A percentile compares a stretch with the other conserved stretches of the same genome.
These are phyloP conservation scores for Etheostoma nigrum DNA, from an alignment of 2,797 vertebrate species.

Conservation along the genomic window DNA sequence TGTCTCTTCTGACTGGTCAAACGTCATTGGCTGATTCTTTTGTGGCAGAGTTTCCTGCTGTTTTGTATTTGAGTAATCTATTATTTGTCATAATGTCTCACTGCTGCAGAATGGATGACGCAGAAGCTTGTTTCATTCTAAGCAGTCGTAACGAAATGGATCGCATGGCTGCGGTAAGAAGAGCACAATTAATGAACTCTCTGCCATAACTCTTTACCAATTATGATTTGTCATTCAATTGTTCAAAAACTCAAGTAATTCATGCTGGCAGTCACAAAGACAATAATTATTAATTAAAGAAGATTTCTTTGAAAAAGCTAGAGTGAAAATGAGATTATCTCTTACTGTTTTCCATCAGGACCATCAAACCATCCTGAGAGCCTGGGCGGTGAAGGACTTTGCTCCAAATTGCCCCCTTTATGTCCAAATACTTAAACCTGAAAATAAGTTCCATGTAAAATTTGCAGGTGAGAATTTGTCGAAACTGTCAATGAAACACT, in stretches of 20 bases:
- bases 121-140: conserved; percentile 95
- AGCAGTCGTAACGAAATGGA: conserved; percentile 95
- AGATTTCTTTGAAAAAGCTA: conserved; percentile 11
- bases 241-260: conserved; percentile 19
- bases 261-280: conserved; percentile 21
- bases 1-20: conserved; percentile 3
- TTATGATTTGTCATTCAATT: conserved; percentile 14
- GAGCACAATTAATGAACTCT: background rate
- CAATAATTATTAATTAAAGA: conserved; percentile 13
- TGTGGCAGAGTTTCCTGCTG: background rate
- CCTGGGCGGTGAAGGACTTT: conserved; percentile 97
- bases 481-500: background rate
- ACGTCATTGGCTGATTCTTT: background rate
- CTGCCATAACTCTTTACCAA: background rate
- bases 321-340: background rate
- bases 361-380: conserved; percentile 95
- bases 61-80: conserved; percentile 1
- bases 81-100: conserved; percentile 19
- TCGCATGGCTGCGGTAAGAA: conserved; percentile 92
- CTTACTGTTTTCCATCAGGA: conserved; percentile 82
- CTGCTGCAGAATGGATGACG: conserved; percentile 92
- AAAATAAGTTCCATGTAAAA: conserved; percentile 97
- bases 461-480: conserved; percentile 89
- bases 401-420: conserved; percentile 95
- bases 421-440: conserved; percentile 95